Evolutionary conservation across 1,140 invertebrate genomes (phyloP).

Genomic region (Rhynchophorus ferrugineus): DNA sequence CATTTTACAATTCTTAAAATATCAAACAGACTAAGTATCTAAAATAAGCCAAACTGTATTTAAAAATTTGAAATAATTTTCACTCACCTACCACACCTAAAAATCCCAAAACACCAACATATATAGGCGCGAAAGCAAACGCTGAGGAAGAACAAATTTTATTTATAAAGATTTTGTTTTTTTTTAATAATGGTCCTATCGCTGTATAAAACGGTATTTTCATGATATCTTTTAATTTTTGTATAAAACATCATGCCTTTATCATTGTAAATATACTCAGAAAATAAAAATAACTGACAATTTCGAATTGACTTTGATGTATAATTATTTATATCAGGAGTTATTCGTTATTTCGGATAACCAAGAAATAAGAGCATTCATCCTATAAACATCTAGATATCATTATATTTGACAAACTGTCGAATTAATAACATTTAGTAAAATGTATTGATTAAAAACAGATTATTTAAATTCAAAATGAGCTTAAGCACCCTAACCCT

Average conservation of each 20-base stretch:
- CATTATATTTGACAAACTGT: not conserved
- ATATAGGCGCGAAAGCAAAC: conserved; percentile 25
- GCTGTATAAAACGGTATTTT: conserved; percentile 32
- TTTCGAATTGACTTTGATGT: not conserved
- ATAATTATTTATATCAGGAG: not conserved
- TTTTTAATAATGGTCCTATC: conserved; percentile 25
- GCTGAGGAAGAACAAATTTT: conserved; percentile 26
- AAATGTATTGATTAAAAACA: not conserved
- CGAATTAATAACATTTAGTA: conserved; percentile 8
- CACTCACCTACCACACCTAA: conserved; percentile 29
- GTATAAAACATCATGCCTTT: not conserved
- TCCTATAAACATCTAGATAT: no score
- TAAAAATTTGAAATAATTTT: not conserved
- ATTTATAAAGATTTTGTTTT: conserved; percentile 25
- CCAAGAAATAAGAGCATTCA: no score
- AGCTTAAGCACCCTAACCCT: conserved; percentile 17
- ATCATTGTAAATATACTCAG: not conserved
- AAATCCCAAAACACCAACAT: conserved; percentile 28
- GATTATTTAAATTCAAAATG: conserved; percentile 11
- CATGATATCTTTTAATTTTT: conserved; percentile 19
- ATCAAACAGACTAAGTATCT: conserved; percentile 34
- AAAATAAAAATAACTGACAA: not conserved
- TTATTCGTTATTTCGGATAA: not conserved
- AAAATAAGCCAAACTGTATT: conserved; percentile 11
- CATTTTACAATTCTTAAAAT: conserved; percentile 32